A percentile compares a stretch with the other conserved stretches of the same genome.
Evolutionary conservation across 2,888 invertebrate genomes (phyloP).

Genomic region (Agrotis clavis): DNA sequence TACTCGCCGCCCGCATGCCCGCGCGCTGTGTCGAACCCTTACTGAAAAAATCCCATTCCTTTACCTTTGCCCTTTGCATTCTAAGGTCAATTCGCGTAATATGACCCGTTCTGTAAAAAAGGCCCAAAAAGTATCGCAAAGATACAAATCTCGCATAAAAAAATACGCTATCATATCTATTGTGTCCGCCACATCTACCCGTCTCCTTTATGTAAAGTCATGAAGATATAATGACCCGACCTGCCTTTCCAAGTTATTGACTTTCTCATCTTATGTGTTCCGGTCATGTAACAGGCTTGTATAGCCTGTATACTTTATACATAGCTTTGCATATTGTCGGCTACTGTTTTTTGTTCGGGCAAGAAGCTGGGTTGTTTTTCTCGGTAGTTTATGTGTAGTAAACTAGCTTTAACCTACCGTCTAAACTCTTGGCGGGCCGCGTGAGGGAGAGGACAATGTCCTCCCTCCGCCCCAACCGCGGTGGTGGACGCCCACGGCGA

Average conservation of each 20-base stretch:
- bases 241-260: slow-evolving; percentile 61
- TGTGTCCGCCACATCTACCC: slow-evolving; percentile 17
- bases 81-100: no score
- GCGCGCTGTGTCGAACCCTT: no score
- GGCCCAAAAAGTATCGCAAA: not conserved
- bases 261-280: slow-evolving; percentile 59
- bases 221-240: slow-evolving; percentile 58
- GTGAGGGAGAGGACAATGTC: no score
- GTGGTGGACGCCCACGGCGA: no score
- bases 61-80: no score
- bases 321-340: slow-evolving; percentile 29
- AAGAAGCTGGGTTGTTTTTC: not conserved
- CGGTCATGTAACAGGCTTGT: slow-evolving; percentile 50
- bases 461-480: no score
- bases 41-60: no score
- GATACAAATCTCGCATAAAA: slow-evolving; percentile 18
- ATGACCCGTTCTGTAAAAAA: not conserved
- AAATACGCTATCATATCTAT: slow-evolving; percentile 17
- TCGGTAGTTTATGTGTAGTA: not conserved
- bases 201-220: slow-evolving; percentile 39
- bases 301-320: slow-evolving; percentile 10
- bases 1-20: no score
- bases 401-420: no score
- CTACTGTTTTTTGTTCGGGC: slow-evolving; percentile 17
- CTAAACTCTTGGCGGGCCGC: no score